These are phyloP conservation scores for Clarias platycephalus DNA, from an alignment of 2,797 vertebrate genomes.

Conservation along the genomic window DNA sequence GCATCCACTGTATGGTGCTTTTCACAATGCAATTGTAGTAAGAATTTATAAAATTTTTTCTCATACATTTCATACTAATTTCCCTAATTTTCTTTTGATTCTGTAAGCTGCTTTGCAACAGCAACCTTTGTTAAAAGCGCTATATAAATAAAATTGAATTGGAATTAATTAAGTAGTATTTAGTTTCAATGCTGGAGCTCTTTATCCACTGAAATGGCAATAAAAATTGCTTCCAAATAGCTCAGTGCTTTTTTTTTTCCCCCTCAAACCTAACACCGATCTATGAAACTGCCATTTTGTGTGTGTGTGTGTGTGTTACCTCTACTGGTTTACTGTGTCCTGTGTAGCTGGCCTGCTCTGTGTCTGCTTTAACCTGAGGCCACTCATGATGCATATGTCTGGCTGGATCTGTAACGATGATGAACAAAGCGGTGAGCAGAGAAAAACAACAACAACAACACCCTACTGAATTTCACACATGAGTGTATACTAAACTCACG, in stretches of 20 bases:
- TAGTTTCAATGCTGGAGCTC: neutral
- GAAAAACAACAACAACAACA: neutral
- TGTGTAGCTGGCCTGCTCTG: constrained; percentile 59
- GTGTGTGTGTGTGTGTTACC: constrained; percentile 53
- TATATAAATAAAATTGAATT: too few species aligned
- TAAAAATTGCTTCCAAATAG: neutral
- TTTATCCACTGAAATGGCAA: too few species aligned
- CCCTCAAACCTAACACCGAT: too few species aligned
- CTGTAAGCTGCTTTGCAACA: too few species aligned
- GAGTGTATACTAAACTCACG: neutral
- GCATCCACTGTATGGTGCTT: neutral
- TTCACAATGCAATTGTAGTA: neutral
- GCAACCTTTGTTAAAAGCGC: too few species aligned
- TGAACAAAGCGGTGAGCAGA: neutral
- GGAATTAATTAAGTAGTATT: neutral
- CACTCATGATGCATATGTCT: constrained; percentile 66
- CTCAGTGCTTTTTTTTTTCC: neutral
- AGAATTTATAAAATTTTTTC: too few species aligned
- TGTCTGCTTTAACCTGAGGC: constrained; percentile 68
- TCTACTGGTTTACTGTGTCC: constrained; percentile 57
- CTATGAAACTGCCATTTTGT: neutral
- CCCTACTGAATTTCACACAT: neutral
- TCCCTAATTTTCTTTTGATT: too few species aligned
- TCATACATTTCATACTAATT: too few species aligned
- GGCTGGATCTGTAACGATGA: neutral